Conservation (phyloP, 2,113 vertebrate species). For the Rhadina sibilatrix region DNA sequence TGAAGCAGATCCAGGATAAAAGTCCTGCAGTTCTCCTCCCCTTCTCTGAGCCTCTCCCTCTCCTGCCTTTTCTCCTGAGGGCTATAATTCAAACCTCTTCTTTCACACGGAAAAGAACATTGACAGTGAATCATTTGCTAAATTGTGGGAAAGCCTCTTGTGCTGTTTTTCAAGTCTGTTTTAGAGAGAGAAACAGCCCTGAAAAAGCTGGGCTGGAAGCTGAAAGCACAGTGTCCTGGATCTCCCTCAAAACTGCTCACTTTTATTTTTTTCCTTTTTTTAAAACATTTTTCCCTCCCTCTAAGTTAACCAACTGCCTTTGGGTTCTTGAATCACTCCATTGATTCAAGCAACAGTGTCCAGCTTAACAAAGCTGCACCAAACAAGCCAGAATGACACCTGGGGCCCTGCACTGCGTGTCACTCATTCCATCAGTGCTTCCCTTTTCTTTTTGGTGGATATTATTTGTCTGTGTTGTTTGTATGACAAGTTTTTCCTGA, state of each 20-base stretch:
- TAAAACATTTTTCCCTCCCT: neutral
- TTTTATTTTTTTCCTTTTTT: neutral
- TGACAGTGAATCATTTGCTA: neutral
- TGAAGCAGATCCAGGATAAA: constrained; percentile 78
- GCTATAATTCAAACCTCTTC: neutral
- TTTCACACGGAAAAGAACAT: neutral
- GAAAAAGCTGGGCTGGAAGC: neutral
- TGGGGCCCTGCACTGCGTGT: constrained; percentile 11
- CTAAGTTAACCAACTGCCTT: constrained; percentile 46
- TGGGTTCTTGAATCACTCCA: constrained; percentile 73
- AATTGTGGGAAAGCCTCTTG: neutral
- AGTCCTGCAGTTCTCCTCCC: neutral
- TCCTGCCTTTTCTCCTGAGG: neutral
- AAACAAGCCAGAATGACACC: neutral
- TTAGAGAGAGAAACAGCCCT: neutral
- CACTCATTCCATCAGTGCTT: constrained; percentile 58
- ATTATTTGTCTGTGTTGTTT: neutral
- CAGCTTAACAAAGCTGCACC: neutral
- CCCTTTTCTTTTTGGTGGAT: neutral
- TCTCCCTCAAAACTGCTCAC: constrained; percentile 71
- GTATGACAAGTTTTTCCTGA: neutral
- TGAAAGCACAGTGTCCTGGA: constrained; percentile 66
- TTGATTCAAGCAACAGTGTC: constrained; percentile 69
- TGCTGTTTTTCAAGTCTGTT: neutral
- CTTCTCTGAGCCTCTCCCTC: neutral